Base-by-base conservation (phyloP, 2,888 invertebrate genomes). In the Pterostichus madidus region DNA sequence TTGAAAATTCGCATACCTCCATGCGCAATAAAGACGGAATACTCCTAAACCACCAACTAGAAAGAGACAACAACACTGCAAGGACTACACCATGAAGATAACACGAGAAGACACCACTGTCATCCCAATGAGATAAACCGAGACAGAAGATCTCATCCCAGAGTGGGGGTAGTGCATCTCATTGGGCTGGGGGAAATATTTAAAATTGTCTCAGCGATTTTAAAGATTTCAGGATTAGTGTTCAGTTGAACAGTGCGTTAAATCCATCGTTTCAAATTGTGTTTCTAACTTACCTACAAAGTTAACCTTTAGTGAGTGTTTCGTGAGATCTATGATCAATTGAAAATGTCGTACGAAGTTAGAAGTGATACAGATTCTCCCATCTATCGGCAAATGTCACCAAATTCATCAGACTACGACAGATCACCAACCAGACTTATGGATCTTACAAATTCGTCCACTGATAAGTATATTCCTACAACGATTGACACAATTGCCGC, bases 361-460 rank as follows among this genome's bases (percentile, higher is more conserved):
- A 87, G 88, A 31, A 88, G 88, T 86, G 88, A 87, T 73, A 86
- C 88, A 73, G 87, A 88, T 35, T 89, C 89, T 17, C 89, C 89
- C 11, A 86, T 87, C 82, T 88, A 88, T 83, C 84, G 87, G 44
- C 86, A 88, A 80, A 80, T 87, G 68, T 86, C 87, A 8, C 87
- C 88, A 2, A 84, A 85, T 81, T 85, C 85, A 7, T 84, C 86
- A 0, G 86, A 86, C 83, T 88, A 87, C 84, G 88, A 89, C 68
- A 87, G 89, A 68, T 86, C 88, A 11, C 86, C 88, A 8, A 86
- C 88, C 31, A 87, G 88, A 84, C 84, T 90, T 56, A 89, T 89
- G 87, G 90, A 90, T 86, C 86, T 90, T 84, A 90, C 90, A 24
- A 90, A 90, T 85, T 87, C 90, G 0, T 86, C 73, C n/a, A 61